Conservation (phyloP, 53 echinoderm and acorn worm species). For the Hippasteria phrygiana region DNA sequence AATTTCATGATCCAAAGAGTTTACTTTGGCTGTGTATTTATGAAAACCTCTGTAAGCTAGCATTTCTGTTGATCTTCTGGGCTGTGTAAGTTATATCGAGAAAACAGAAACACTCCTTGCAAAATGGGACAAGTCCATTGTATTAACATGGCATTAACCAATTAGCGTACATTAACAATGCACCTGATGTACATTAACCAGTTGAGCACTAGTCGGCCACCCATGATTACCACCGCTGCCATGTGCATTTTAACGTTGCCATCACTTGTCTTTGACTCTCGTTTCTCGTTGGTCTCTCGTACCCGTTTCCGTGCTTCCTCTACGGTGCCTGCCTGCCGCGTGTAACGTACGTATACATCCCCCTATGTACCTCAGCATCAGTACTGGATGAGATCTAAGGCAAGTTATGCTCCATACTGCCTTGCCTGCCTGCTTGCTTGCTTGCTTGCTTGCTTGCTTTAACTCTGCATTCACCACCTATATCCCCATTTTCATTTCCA, state of each 20-base stretch:
- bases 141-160: not conserved
- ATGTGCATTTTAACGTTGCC: conserved; percentile 54
- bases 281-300: conserved; percentile 66
- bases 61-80: too few species aligned
- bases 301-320: conserved; percentile 53
- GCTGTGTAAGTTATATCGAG: too few species aligned
- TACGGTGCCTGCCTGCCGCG: conserved; percentile 55
- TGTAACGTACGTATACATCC: conserved; percentile 33
- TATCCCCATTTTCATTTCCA: not conserved
- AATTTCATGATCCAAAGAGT: too few species aligned
- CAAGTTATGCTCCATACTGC: conserved; percentile 80
- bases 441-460: not conserved
- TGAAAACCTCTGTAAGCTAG: too few species aligned
- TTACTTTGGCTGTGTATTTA: too few species aligned
- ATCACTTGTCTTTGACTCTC: conserved; percentile 65
- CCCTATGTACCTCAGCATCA: conserved; percentile 87
- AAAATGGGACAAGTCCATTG: not conserved
- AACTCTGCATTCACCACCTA: not conserved
- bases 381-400: conserved; percentile 98
- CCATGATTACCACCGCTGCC: conserved; percentile 24
- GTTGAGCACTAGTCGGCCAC: conserved; percentile 16
- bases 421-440: conserved; percentile 61
- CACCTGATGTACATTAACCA: not conserved
- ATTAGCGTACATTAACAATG: not conserved
- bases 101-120: too few species aligned